These are phyloP conservation scores for Dermolepida albohirtum DNA, from an alignment of 2,888 invertebrate species.

Conservation along the genomic window DNA sequence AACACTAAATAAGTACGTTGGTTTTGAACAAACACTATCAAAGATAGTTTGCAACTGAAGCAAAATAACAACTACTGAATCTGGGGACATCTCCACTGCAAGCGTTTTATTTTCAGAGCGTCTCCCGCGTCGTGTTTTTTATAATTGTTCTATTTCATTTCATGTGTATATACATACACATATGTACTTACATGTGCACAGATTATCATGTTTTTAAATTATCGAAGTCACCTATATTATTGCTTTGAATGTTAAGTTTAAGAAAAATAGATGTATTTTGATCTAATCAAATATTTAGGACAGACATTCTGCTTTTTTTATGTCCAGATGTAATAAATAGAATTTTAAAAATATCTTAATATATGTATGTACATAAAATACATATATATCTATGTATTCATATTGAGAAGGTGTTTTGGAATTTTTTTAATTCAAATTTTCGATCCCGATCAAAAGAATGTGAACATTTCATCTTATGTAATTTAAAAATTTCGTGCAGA, in stretches of 20 bases:
- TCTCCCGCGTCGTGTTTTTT: conserved; percentile 63
- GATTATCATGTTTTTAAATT: conserved; percentile 18
- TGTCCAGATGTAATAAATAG: conserved; percentile 30
- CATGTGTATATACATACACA: conserved; percentile 1
- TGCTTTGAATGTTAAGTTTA: background rate
- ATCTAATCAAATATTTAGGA: too few relatives aligned
- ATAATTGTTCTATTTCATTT: conserved; percentile 54
- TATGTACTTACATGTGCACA: background rate
- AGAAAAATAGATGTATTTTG: too few relatives aligned
- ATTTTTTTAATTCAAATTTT: too few relatives aligned
- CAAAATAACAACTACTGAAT: conserved; percentile 57
- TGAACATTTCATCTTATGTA: too few relatives aligned
- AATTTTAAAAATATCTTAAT: conserved; percentile 32
- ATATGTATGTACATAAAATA: conserved; percentile 14
- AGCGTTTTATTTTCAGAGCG: conserved; percentile 65
- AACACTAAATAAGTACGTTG: conserved; percentile 1
- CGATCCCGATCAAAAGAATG: too few relatives aligned
- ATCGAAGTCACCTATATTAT: background rate
- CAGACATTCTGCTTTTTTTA: conserved; percentile 1
- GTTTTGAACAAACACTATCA: conserved; percentile 54
- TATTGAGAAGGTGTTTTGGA: too few relatives aligned
- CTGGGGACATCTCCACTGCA: conserved; percentile 64
- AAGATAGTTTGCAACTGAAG: conserved; percentile 59
- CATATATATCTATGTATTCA: background rate
- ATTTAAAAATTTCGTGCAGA: too few relatives aligned